A percentile compares a stretch with the other conserved stretches of the same genome.
Evolutionary conservation across 2,888 invertebrate species (phyloP).

Genomic region (Odontomyia ornata): DNA sequence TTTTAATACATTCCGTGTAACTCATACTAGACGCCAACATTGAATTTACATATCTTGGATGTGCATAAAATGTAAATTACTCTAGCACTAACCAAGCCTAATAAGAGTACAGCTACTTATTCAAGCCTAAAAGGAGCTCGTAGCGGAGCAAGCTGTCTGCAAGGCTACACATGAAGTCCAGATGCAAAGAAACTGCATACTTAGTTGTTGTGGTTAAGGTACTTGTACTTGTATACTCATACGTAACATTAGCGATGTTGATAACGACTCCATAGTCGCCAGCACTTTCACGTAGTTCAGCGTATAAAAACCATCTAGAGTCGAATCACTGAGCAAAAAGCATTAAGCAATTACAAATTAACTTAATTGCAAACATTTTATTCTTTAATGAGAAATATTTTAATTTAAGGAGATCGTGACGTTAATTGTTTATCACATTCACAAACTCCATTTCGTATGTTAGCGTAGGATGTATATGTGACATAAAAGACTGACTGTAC

Average conservation of each 20-base stretch:
- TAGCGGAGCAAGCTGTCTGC: neutral
- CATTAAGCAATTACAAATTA: constrained; percentile 61
- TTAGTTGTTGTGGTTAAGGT: constrained; percentile 8
- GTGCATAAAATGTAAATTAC: constrained; percentile 31
- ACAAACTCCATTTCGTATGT: constrained; percentile 22
- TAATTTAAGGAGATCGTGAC: constrained; percentile 60
- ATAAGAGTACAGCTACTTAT: constrained; percentile 12
- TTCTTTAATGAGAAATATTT: constrained; percentile 60
- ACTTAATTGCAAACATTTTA: constrained; percentile 60
- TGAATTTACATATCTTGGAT: constrained; percentile 33
- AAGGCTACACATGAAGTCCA: constrained; percentile 4
- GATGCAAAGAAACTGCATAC: constrained; percentile 3
- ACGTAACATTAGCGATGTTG: too few species aligned
- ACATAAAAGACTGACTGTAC: neutral
- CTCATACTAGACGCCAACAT: neutral
- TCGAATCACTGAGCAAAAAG: constrained; percentile 52
- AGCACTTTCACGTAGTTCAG: neutral
- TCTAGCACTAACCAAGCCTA: constrained; percentile 9
- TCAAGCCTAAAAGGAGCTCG: neutral
- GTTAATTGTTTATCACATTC: constrained; percentile 57
- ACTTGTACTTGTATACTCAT: too few species aligned
- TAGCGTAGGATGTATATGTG: neutral
- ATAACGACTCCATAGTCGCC: constrained; percentile 29
- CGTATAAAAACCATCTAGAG: constrained; percentile 29
- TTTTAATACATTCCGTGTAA: neutral